These are phyloP conservation scores for Cyclopterus lumpus DNA, from an alignment of 2,797 vertebrate genomes.

Conservation along the genomic window DNA sequence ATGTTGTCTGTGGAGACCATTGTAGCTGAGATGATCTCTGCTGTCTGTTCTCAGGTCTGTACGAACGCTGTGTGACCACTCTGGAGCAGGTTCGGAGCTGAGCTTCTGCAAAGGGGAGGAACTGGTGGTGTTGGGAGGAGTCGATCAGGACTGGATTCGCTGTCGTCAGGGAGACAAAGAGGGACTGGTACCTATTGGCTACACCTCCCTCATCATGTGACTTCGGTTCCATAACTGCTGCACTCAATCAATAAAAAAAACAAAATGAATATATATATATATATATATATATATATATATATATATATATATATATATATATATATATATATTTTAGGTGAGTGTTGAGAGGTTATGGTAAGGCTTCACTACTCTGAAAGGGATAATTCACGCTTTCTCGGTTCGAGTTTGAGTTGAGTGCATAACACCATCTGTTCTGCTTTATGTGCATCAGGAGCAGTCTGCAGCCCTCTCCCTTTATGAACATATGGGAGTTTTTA, in stretches of 20 bases:
- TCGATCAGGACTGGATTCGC: conserved; percentile 95
- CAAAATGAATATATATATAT: conserved; percentile 45
- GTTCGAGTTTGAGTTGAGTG: conserved; percentile 63
- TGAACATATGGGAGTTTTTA: conserved; percentile 65
- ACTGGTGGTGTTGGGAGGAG: conserved; percentile 87
- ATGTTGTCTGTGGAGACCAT: background rate
- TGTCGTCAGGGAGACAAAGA: conserved; percentile 89
- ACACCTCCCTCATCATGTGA: conserved; percentile 94
- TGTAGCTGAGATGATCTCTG: conserved; percentile 13
- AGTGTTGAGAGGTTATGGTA: conserved; percentile 63
- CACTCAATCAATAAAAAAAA: conserved; percentile 54
- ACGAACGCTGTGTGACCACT: conserved; percentile 91
- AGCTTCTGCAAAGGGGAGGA: conserved; percentile 93
- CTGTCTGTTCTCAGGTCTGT: conserved; percentile 84
- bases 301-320: conserved; percentile 39
- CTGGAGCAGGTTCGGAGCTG: conserved; percentile 81
- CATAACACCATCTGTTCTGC: conserved; percentile 70
- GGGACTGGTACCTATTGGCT: conserved; percentile 95
- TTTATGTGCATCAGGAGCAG: conserved; percentile 58
- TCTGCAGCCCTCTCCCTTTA: conserved; percentile 55
- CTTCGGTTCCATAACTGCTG: conserved; percentile 60
- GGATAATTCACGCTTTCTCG: conserved; percentile 68
- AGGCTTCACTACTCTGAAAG: conserved; percentile 69
- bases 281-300: conserved; percentile 61
- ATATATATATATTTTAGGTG: conserved; percentile 65